Evolutionary conservation across 1,140 invertebrate genomes (phyloP), one percentile per base, ranked within the genome.

Genomic region (Cyclargus thomasi): DNA sequence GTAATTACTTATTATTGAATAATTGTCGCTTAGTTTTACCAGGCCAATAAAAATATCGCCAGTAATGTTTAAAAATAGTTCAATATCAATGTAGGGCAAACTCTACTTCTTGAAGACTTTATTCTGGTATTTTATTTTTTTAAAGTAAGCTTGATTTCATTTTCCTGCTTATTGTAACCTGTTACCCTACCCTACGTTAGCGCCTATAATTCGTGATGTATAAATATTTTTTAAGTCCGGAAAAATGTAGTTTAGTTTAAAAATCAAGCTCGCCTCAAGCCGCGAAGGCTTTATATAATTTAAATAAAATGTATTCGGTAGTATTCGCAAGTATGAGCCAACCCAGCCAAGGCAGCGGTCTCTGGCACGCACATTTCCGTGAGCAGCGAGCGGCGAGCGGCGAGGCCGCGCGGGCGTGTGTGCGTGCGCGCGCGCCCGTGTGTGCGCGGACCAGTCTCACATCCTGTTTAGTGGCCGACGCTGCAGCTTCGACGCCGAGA

Each of bases 391-490:
- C 75, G 77, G 77, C 79, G 79, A 79, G 78, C 75, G 77, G 77
- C 79, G 82, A 80, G 82, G 79, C 81, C 80, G 83, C 71, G 73
- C 69, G 69, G 68, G 68, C 39, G 8, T 70, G 75, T 77, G 70
- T 75, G 73, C 70, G 71, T 75, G 68, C 66, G 73, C 70, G 68
- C 67, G 65, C 35, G 10, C 62, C 62, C 11, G 62, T 22, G 47
- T 68, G 39, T 16, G 39, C 77, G 83, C 74, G 77, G 83, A 90
- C 86, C 87, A 90, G 87, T 90, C 86, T 79, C 81, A 88, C 86
- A 90, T 88, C 87, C 87, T 90, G 87, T 90, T 90, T 83, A 80
- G 80, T 80, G 78, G 80, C 76, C 82, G 81, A 73, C 81, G 82
- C 77, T 73, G 77, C 82, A 86, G 80, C 85, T 82, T 85, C 79